These are phyloP conservation scores for Fistularia tabacaria DNA, from an alignment of 2,797 vertebrate species.

Conservation along the genomic window DNA sequence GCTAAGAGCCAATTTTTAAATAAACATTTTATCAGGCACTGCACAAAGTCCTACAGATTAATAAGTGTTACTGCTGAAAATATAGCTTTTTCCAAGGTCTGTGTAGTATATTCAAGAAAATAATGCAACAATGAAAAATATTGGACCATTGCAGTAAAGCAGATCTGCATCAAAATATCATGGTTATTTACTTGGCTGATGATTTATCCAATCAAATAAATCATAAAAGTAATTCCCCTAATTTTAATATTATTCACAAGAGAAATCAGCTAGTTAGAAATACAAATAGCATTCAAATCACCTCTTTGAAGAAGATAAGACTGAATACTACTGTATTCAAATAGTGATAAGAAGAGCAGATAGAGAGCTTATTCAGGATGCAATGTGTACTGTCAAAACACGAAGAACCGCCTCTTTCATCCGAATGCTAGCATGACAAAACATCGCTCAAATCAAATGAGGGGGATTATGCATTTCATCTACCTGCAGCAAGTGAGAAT, in stretches of 20 bases:
- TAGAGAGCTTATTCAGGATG: constrained; percentile 15
- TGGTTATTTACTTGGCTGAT: too few relatives aligned
- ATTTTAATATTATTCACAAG: too few relatives aligned
- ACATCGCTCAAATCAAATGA: constrained; percentile 65
- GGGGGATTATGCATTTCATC: constrained; percentile 68
- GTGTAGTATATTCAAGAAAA: neutral
- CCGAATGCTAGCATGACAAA: constrained; percentile 45
- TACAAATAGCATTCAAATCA: neutral
- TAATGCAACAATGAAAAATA: neutral
- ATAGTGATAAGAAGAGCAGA: constrained; percentile 1
- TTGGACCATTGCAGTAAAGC: too few relatives aligned
- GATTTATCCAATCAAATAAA: too few relatives aligned
- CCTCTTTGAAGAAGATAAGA: constrained; percentile 3
- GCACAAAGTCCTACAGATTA: too few relatives aligned
- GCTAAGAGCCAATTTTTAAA: neutral
- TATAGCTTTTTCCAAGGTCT: neutral
- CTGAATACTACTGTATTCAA: constrained; percentile 5
- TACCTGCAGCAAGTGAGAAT: constrained; percentile 57
- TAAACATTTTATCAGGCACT: too few relatives aligned
- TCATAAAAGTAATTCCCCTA: too few relatives aligned
- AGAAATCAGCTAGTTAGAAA: too few relatives aligned
- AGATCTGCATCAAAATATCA: too few relatives aligned
- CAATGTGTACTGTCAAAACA: constrained; percentile 10
- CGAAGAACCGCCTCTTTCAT: constrained; percentile 41
- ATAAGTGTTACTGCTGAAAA: too few relatives aligned